Percentiles rank a stretch among this genome's conserved stretches.
Evolutionary conservation across 2,888 invertebrate species (phyloP).

Genomic region (Hylaea fasciaria): DNA sequence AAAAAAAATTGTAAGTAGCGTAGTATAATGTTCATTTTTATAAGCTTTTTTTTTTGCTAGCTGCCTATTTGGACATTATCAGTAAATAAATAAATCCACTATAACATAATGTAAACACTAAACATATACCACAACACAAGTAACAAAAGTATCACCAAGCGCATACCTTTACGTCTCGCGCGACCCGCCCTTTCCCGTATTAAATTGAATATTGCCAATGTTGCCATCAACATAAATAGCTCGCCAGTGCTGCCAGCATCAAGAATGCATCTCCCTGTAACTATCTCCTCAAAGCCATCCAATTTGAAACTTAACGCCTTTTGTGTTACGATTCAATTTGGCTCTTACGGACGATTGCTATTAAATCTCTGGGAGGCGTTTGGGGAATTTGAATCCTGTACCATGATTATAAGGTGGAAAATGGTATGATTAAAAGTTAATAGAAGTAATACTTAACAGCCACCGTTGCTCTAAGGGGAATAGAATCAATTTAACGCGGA

Average conservation of each 20-base stretch:
- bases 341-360: slow-evolving; percentile 17
- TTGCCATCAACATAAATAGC: slow-evolving; percentile 51
- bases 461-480: slow-evolving; percentile 47
- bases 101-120: too few relatives aligned
- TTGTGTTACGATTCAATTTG: slow-evolving; percentile 19
- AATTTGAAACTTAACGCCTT: slow-evolving; percentile 4
- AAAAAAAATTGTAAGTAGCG: too few relatives aligned
- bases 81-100: too few relatives aligned
- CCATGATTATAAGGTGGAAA: slow-evolving; percentile 24
- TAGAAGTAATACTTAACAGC: slow-evolving; percentile 47
- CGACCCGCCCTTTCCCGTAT: slow-evolving; percentile 16
- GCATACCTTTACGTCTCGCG: slow-evolving; percentile 1
- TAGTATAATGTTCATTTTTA: too few relatives aligned
- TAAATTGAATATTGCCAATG: slow-evolving; percentile 47
- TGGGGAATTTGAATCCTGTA: slow-evolving; percentile 29
- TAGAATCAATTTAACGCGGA: slow-evolving; percentile 63
- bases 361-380: slow-evolving; percentile 28
- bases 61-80: too few relatives aligned
- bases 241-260: slow-evolving; percentile 42
- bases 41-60: too few relatives aligned
- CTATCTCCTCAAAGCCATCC: slow-evolving; percentile 19
- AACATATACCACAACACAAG: not conserved
- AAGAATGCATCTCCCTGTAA: slow-evolving; percentile 47
- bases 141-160: slow-evolving; percentile 14
- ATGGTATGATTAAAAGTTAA: slow-evolving; percentile 16